Conservation (phyloP, 2,113 vertebrate genomes). For the Neogobius melanostomus region DNA sequence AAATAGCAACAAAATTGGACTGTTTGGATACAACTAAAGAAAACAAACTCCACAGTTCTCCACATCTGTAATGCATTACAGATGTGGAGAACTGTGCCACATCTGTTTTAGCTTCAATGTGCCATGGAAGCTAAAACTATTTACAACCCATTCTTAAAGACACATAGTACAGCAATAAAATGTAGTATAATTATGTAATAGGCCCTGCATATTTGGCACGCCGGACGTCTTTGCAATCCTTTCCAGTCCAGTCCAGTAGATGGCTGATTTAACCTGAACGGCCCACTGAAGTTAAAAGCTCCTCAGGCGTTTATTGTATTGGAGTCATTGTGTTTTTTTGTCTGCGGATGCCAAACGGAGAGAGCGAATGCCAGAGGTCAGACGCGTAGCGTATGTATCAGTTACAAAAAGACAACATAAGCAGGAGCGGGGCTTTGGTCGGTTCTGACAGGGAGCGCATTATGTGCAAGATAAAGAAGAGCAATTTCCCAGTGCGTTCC, state of each 20-base stretch:
- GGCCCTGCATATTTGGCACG: not conserved
- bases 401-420: slow-evolving; percentile 40
- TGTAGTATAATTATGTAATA: not conserved
- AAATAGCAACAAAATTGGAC: not conserved
- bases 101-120: too few species aligned
- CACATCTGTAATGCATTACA: slow-evolving; percentile 51
- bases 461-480: not conserved
- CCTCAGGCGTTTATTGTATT: not conserved
- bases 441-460: too few species aligned
- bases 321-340: slow-evolving; percentile 9
- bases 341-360: slow-evolving; percentile 11
- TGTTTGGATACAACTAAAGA: not conserved
- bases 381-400: slow-evolving; percentile 11
- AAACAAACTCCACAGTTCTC: not conserved
- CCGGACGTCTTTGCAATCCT: not conserved
- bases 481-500: slow-evolving; percentile 22
- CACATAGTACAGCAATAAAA: not conserved
- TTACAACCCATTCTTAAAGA: not conserved
- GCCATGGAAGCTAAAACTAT: not conserved
- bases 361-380: slow-evolving; percentile 47
- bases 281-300: not conserved
- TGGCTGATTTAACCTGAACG: not conserved
- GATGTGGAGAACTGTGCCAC: too few species aligned
- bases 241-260: too few species aligned
- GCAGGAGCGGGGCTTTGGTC: not conserved